These are phyloP conservation scores for Tortricodes alternella DNA, from an alignment of 2,888 invertebrate genomes.

Conservation along the genomic window DNA sequence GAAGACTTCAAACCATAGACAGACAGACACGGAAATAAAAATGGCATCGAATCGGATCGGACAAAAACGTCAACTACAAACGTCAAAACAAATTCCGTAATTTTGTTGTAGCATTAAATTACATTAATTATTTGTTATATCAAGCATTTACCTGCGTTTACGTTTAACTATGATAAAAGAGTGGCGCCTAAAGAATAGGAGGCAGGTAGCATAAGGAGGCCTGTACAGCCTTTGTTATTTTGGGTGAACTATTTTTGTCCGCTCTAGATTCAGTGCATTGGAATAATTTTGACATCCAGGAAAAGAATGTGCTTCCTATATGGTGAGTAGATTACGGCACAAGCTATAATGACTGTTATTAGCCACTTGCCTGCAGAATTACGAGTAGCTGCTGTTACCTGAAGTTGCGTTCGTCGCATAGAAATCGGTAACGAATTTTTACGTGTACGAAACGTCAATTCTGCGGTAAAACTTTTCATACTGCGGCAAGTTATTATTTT, in stretches of 20 bases:
- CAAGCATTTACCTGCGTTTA: slow-evolving; percentile 22
- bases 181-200: slow-evolving; percentile 25
- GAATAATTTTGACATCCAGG: slow-evolving; percentile 77
- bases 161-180: slow-evolving; percentile 30
- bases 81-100: slow-evolving; percentile 73
- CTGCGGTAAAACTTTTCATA: slow-evolving; percentile 17
- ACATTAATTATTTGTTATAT: slow-evolving; percentile 40
- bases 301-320: slow-evolving; percentile 74
- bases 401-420: slow-evolving; percentile 44
- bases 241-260: slow-evolving; percentile 80
- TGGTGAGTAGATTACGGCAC: slow-evolving; percentile 54
- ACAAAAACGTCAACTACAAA: slow-evolving; percentile 41
- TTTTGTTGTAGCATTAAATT: slow-evolving; percentile 59
- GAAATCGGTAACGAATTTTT: slow-evolving; percentile 58
- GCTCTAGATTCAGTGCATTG: slow-evolving; percentile 77
- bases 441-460: slow-evolving; percentile 35
- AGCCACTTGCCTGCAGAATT: slow-evolving; percentile 36
- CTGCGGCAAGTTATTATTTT: slow-evolving; percentile 17
- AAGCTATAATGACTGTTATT: slow-evolving; percentile 38
- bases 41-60: slow-evolving; percentile 38
- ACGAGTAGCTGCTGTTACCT: slow-evolving; percentile 25
- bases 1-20: slow-evolving; percentile 30
- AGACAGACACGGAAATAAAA: slow-evolving; percentile 32
- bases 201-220: slow-evolving; percentile 13
- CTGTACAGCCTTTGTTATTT: slow-evolving; percentile 61